Conservation (phyloP, 2,888 invertebrate species). For the Gortyna flavago region DNA sequence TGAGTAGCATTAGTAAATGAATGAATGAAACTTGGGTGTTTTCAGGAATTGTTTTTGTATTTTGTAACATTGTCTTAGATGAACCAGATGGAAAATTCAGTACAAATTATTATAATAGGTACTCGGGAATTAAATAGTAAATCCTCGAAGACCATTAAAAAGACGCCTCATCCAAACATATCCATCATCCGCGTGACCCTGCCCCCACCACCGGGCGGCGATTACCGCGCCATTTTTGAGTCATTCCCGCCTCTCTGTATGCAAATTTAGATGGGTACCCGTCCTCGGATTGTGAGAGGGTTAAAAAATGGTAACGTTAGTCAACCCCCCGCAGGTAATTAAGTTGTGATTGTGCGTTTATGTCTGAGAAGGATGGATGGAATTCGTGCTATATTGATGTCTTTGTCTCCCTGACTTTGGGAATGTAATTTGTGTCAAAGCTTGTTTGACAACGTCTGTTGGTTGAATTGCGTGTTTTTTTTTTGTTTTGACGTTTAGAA, state of each 20-base stretch:
- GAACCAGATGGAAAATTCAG: too few species aligned
- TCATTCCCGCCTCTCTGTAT: constrained; percentile 78
- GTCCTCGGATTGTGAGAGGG: constrained; percentile 62
- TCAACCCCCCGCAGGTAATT: constrained; percentile 67
- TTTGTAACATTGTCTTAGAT: too few species aligned
- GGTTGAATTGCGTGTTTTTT: constrained; percentile 24
- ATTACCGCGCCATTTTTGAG: constrained; percentile 79
- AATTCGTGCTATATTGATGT: constrained; percentile 65
- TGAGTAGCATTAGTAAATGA: too few species aligned
- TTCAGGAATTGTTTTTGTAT: too few species aligned
- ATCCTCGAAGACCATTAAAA: neutral
- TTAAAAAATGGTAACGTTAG: constrained; percentile 66
- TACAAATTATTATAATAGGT: too few species aligned
- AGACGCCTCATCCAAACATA: constrained; percentile 56
- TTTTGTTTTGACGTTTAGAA: neutral
- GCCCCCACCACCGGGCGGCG: constrained; percentile 66
- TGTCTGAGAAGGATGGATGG: constrained; percentile 56
- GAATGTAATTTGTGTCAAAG: constrained; percentile 56
- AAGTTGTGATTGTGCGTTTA: constrained; percentile 66
- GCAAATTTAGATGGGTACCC: constrained; percentile 75
- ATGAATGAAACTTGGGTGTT: too few species aligned
- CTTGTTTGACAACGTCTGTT: constrained; percentile 33
- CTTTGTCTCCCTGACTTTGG: constrained; percentile 60
- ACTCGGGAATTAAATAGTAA: neutral
- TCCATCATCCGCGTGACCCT: neutral